Conservation (phyloP, 2,113 vertebrate genomes). For the Nyctibius bracteatus region DNA sequence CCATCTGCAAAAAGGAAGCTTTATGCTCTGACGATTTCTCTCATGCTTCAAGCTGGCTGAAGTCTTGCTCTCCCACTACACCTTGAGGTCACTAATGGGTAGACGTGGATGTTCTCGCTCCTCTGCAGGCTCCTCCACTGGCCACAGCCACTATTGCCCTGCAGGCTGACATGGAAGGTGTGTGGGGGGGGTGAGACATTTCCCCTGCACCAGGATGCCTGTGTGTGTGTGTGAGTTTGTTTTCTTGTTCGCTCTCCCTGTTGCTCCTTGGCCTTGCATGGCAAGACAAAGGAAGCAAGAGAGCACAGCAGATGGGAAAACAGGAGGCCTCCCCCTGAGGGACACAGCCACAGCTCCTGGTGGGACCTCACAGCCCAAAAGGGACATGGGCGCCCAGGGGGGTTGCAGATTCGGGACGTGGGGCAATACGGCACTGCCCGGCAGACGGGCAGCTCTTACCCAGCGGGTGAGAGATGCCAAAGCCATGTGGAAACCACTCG, state of each 20-base stretch:
- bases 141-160: neutral
- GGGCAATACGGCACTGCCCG: fast-evolving
- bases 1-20: neutral
- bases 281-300: neutral
- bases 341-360: neutral
- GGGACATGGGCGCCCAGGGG: too few species aligned
- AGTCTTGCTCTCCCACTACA: neutral
- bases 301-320: neutral
- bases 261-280: neutral
- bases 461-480: fast-evolving
- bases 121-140: neutral
- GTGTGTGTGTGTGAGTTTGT: neutral
- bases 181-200: neutral
- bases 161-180: neutral
- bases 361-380: neutral
- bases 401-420: neutral
- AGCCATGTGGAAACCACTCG: neutral
- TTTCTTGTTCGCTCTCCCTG: neutral
- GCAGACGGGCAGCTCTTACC: neutral
- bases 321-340: neutral
- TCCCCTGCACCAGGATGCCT: neutral
- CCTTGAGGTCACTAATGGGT: too few species aligned
- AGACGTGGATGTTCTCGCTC: neutral
- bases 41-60: neutral
- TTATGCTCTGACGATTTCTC: neutral